A percentile compares a stretch with the other conserved stretches of the same genome.
Conservation (phyloP, 2,113 vertebrate genomes). For the Diadophis punctatus region DNA sequence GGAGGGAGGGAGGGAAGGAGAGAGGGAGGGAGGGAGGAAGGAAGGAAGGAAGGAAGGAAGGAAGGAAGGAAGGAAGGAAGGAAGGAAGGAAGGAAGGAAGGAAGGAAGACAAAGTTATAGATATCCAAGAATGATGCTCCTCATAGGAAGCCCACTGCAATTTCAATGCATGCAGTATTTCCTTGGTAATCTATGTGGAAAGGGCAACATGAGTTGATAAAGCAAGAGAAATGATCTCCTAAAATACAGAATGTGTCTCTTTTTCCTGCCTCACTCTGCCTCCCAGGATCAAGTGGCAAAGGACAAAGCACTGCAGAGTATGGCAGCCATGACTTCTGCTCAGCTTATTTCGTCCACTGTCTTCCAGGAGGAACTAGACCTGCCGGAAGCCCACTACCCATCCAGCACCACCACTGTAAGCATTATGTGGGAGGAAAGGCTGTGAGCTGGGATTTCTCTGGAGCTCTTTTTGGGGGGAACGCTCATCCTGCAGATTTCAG, state of each 20-base stretch:
- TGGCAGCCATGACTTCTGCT: constrained; percentile 93
- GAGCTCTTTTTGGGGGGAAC: background rate
- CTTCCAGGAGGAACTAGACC: constrained; percentile 91
- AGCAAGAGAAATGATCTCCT: background rate
- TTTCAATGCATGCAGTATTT: background rate
- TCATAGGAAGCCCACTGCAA: background rate
- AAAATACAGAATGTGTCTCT: background rate
- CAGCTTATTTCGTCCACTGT: constrained; percentile 92
- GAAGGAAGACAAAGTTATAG: background rate
- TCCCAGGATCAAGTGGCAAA: constrained; percentile 94
- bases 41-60: no score
- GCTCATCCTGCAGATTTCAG: background rate
- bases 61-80: background rate
- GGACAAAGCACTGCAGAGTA: constrained; percentile 95
- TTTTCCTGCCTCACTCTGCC: background rate
- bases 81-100: background rate
- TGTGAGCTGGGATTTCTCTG: background rate
- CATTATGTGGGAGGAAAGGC: background rate
- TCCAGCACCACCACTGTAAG: constrained; percentile 87
- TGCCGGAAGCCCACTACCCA: constrained; percentile 82
- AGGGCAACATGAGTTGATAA: background rate
- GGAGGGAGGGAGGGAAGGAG: background rate
- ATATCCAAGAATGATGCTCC: background rate
- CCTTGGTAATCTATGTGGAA: background rate
- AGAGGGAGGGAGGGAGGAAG: no score